Base-by-base conservation (phyloP, 2,888 invertebrate species). In the Terebella lapidaria region DNA sequence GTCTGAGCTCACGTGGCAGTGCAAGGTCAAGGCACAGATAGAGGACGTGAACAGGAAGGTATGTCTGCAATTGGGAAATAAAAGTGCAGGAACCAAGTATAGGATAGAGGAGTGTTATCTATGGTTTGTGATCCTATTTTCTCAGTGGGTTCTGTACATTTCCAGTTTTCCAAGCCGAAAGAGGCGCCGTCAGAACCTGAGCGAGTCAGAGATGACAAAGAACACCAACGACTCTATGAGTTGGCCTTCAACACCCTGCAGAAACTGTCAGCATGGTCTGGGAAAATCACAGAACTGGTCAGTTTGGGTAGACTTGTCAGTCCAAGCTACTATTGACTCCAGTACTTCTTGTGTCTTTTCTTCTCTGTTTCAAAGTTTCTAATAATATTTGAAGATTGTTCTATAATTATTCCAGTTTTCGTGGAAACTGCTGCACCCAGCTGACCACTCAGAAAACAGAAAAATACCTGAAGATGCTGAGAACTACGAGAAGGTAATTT, bases 351-450 rank as follows among this genome's bases (percentile, higher is more conserved):
- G n/a, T n/a, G n/a, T n/a, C n/a, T n/a, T n/a, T n/a, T n/a, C n/a
- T n/a, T n/a, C n/a, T n/a, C n/a, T n/a, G n/a, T n/a, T n/a, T n/a
- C n/a, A n/a, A n/a, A n/a, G n/a, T n/a, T n/a, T n/a, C n/a, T n/a
- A n/a, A n/a, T n/a, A n/a, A n/a, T n/a, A n/a, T n/a, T n/a, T n/a
- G n/a, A n/a, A n/a, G n/a, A n/a, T n/a, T 35, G n/a, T 15, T 35
- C n/a, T 10, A 35, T 18, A 27, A 27, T 28, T 26, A 29, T 52
- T 63, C 24, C 47, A 64, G 61, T 65, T 65, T 42, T 65, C 67
- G 0, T 97, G 95, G 95, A 96, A 97, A 82, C 84, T 97, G 57
- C 84, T 95, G 69, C 94, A 96, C 81, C 95, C 96, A 1, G 95
- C 95, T 0, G 94, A 96, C 83, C 56, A 26, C 3, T 22, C 10